These are phyloP conservation scores for Pteropus alecto DNA, from an alignment of 2,113 vertebrate species.

Conservation along the genomic window DNA sequence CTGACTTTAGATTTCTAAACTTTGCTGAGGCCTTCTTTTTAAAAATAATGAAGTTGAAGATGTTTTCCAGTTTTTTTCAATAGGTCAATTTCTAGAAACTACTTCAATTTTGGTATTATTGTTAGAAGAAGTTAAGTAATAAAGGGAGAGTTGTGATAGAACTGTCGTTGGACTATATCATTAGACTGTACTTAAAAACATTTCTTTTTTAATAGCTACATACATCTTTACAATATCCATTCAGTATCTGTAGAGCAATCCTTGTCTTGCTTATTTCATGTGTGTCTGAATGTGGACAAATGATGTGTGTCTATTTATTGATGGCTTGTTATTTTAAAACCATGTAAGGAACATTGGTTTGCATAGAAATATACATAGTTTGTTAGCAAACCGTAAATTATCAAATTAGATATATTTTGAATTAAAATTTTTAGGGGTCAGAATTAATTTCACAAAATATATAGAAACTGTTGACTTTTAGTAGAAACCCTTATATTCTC, in stretches of 20 bases:
- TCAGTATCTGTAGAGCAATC: constrained; percentile 29
- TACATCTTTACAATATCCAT: constrained; percentile 36
- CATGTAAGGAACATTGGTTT: constrained; percentile 52
- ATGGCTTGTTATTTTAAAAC: neutral
- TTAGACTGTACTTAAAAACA: neutral
- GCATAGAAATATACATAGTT: neutral
- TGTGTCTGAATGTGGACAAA: constrained; percentile 46
- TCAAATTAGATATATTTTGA: constrained; percentile 27
- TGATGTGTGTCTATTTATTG: constrained; percentile 31
- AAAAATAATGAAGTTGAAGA: neutral
- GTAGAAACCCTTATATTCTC: constrained; percentile 53
- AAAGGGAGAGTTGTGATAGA: neutral
- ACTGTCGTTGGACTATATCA: neutral
- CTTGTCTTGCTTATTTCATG: constrained; percentile 52
- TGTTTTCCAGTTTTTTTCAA: neutral
- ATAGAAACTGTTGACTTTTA: constrained; percentile 62
- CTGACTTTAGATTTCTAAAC: constrained; percentile 12
- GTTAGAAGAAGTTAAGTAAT: constrained; percentile 39
- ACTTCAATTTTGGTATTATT: constrained; percentile 26
- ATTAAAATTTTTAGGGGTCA: constrained; percentile 49
- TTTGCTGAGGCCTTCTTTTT: neutral
- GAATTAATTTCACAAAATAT: constrained; percentile 56
- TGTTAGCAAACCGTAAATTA: constrained; percentile 53
- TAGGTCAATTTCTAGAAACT: neutral
- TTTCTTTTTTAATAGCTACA: constrained; percentile 24